Conservation (phyloP, 2,113 vertebrate species). For the Talpa occidentalis region DNA sequence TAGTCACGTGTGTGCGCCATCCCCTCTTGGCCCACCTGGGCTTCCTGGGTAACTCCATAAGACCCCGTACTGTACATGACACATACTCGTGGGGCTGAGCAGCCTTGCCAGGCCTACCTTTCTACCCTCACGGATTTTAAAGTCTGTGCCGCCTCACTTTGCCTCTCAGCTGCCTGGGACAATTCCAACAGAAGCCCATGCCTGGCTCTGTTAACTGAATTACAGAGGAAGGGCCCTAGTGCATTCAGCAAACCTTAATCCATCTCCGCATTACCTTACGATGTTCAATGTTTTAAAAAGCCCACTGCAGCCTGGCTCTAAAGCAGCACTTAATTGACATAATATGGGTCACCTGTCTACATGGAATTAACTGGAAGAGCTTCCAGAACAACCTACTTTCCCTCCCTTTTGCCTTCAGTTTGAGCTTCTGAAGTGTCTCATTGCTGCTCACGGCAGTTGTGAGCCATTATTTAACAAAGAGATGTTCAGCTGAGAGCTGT, state of each 20-base stretch:
- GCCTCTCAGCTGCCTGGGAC: not conserved
- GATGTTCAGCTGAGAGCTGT: not conserved
- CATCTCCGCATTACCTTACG: slow-evolving; percentile 33
- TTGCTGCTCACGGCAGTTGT: not conserved
- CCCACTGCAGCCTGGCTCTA: not conserved
- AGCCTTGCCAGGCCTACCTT: not conserved
- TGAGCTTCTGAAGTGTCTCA: slow-evolving; percentile 36
- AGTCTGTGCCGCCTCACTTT: slow-evolving; percentile 59
- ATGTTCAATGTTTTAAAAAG: slow-evolving; percentile 46
- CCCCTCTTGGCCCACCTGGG: not conserved
- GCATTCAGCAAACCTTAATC: not conserved
- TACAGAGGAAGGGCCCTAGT: slow-evolving; percentile 44
- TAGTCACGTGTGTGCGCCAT: rapidly evolving
- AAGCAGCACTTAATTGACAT: slow-evolving; percentile 77
- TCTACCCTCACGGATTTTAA: not conserved
- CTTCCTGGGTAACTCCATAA: not conserved
- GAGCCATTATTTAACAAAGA: slow-evolving; percentile 57
- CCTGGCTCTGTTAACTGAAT: not conserved
- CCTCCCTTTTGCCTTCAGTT: slow-evolving; percentile 48
- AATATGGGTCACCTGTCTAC: slow-evolving; percentile 83
- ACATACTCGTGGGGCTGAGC: rapidly evolving
- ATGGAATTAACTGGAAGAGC: slow-evolving; percentile 59
- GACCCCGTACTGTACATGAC: rapidly evolving
- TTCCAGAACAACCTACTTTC: slow-evolving; percentile 75
- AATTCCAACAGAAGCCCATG: not conserved